A percentile compares a stretch with the other conserved stretches of the same genome.
Evolutionary conservation across 1,140 invertebrate genomes (phyloP).

Genomic region (Riptortus pedestris): DNA sequence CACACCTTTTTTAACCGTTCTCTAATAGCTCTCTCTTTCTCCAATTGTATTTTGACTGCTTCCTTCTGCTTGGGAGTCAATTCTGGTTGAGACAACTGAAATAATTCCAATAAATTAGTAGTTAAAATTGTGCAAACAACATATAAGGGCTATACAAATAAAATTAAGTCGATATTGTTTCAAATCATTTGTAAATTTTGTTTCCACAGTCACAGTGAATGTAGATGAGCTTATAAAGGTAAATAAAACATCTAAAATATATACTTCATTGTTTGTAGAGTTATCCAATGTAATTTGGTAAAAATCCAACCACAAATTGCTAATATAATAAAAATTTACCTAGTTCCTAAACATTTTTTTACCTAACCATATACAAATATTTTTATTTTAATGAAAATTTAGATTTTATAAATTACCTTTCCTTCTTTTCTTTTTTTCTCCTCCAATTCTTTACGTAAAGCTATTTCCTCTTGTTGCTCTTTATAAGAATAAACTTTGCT

Average conservation of each 20-base stretch:
- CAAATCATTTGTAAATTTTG: not conserved
- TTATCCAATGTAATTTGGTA: too few species aligned
- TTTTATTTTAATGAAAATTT: too few species aligned
- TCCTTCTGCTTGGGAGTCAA: slow-evolving; percentile 89
- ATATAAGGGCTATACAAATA: not conserved
- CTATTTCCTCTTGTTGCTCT: slow-evolving; percentile 90
- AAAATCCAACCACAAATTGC: too few species aligned
- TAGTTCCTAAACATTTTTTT: too few species aligned
- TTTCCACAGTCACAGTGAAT: not conserved
- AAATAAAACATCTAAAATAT: too few species aligned
- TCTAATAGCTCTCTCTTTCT: slow-evolving; percentile 72
- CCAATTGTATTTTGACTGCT: slow-evolving; percentile 70
- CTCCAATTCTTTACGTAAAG: slow-evolving; percentile 82
- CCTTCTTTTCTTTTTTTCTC: slow-evolving; percentile 78
- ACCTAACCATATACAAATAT: too few species aligned
- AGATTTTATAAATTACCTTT: slow-evolving; percentile 48
- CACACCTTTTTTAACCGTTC: slow-evolving; percentile 51
- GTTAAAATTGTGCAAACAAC: not conserved
- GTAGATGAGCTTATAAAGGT: not conserved
- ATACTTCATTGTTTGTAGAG: too few species aligned
- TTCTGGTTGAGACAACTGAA: slow-evolving; percentile 43
- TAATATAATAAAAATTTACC: too few species aligned
- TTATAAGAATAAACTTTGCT: slow-evolving; percentile 96
- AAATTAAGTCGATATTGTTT: not conserved
- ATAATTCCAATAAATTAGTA: not conserved